Evolutionary conservation across 2,113 vertebrate genomes (phyloP), one percentile per base, ranked within the genome.

Genomic region (Notarius lentiginosus): DNA sequence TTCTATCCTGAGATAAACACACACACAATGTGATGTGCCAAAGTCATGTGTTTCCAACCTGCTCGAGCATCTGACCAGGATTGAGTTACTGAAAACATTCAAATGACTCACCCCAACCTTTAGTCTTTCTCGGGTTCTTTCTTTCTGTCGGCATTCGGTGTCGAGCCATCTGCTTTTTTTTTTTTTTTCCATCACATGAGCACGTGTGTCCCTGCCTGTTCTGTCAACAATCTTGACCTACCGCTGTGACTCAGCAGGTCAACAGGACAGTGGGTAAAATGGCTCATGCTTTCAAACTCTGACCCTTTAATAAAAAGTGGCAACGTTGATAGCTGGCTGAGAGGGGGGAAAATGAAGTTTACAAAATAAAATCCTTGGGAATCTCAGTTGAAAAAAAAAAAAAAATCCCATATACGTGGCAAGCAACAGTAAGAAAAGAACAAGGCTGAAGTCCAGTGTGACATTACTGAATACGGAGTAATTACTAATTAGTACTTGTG

Each of bases 71-170:
- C 77, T 87, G 83, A 85, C 70, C 15, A 27, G 56, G 86, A 85
- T 85, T 20, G n/a, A n/a, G 60, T 87, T 89, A 82, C 81, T 73
- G 7, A 15, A 60, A 77, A 17, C 47, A 82, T 76, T 89, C 76
- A 83, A 83, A 85, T 89, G 83, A 89, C 82, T 87, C 27, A 61
- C 84, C 76, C 76, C 82, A 80, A 56, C 75, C n/a, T 24, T 51
- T 86, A 47, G 55, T 61, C 68, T 87, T 87, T 82, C 34, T 56
- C 65, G 49, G 12, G 27, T 75, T 66, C 80, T 17, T 41, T 76
- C 58, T 70, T 34, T 68, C 49, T 65, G 24, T 58, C 20, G 2
- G 18, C 14, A 8, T 68, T 83, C 20, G 27, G 49, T 9, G 56
- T 82, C 34, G 75, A 63, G 68, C 79, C 70, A 82, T 34, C 68